Percentiles rank a stretch among this genome's conserved stretches.
Conservation (phyloP, 2,113 vertebrate genomes). For the Gasterosteus aculeatus region DNA sequence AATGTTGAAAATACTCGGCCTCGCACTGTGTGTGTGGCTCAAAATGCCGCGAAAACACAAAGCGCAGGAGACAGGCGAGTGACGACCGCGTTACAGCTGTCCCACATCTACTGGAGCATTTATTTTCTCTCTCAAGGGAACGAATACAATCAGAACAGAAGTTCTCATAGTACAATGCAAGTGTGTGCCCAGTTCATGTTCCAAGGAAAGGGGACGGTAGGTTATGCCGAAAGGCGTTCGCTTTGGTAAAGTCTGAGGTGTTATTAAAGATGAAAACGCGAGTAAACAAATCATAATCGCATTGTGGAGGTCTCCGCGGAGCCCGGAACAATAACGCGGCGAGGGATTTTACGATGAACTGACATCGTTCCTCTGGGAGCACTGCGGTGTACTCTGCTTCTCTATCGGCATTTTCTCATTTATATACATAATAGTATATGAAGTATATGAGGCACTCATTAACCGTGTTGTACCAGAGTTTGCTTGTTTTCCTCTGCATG, state of each 20-base stretch:
- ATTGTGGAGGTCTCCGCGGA: slow-evolving; percentile 28
- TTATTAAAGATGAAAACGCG: slow-evolving; percentile 39
- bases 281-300: slow-evolving; percentile 59
- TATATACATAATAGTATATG: not conserved
- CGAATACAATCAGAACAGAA: not conserved
- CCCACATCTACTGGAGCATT: not conserved
- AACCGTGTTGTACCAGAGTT: not conserved
- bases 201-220: not conserved
- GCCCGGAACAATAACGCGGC: slow-evolving; percentile 21
- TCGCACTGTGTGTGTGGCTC: slow-evolving; percentile 1
- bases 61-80: not conserved
- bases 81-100: not conserved
- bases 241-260: slow-evolving; percentile 30
- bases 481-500: not conserved
- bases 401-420: slow-evolving; percentile 2
- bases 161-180: not conserved
- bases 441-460: not conserved
- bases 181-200: not conserved
- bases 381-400: slow-evolving; percentile 1
- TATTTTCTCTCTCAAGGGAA: not conserved
- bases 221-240: slow-evolving; percentile 21
- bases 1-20: not conserved
- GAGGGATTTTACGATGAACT: slow-evolving; percentile 43
- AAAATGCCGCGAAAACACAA: slow-evolving; percentile 1
- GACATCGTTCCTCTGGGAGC: slow-evolving; percentile 19